Percentiles rank a stretch among this genome's conserved stretches.
Evolutionary conservation across 2,797 vertebrate species (phyloP).

Genomic region (Crocodylus rhombifer): DNA sequence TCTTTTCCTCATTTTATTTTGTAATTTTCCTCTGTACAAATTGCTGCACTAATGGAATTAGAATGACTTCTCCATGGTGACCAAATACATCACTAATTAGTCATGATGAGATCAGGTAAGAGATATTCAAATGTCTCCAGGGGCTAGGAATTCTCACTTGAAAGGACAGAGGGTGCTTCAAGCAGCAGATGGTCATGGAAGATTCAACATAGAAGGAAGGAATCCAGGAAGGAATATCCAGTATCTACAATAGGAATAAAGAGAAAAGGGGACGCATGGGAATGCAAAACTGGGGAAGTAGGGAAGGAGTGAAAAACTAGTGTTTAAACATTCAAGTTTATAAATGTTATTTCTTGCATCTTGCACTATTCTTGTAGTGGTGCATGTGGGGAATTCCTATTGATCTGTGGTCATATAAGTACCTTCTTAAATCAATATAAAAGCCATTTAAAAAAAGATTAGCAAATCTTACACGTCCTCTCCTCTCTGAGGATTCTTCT

Average conservation of each 20-base stretch:
- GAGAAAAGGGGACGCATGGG: background rate
- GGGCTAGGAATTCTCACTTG: background rate
- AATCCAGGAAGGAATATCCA: background rate
- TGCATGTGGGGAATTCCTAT: background rate
- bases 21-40: background rate
- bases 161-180: background rate
- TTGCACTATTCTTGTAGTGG: background rate
- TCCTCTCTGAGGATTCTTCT: background rate
- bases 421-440: background rate
- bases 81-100: background rate
- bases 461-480: background rate
- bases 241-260: background rate
- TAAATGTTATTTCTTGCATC: background rate
- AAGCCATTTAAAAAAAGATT: background rate
- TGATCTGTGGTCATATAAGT: background rate
- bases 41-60: background rate
- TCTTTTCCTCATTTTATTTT: background rate
- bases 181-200: background rate
- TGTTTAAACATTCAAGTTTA: background rate
- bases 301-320: background rate
- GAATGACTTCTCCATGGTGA: background rate
- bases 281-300: background rate
- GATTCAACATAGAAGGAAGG: background rate
- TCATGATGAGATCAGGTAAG: background rate
- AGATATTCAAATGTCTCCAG: background rate